These are phyloP conservation scores for Ormia ochracea DNA, from an alignment of 2,888 invertebrate genomes.

Conservation along the genomic window DNA sequence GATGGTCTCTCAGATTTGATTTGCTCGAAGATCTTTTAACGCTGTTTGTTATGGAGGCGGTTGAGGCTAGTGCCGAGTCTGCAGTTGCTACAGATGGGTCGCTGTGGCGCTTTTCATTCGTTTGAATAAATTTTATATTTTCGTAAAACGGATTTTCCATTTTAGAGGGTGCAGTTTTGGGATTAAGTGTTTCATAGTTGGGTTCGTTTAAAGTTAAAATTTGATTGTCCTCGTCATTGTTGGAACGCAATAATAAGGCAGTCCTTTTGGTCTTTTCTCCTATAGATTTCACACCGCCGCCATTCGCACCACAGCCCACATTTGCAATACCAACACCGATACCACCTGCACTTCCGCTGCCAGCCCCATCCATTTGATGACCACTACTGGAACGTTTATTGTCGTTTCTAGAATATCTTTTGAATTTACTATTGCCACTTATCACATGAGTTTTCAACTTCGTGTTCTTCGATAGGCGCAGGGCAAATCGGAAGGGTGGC, in stretches of 20 bases:
- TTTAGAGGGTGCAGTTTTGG: conserved; percentile 65
- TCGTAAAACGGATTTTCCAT: conserved; percentile 68
- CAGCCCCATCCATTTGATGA: conserved; percentile 58
- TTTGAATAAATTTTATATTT: conserved; percentile 64
- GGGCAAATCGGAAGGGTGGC: conserved; percentile 91
- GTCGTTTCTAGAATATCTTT: conserved; percentile 66
- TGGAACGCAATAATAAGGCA: conserved; percentile 71
- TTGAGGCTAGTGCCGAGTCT: neutral
- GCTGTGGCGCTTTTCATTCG: conserved; percentile 55
- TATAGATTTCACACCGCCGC: conserved; percentile 49
- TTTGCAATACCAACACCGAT: conserved; percentile 47
- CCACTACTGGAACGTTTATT: conserved; percentile 60
- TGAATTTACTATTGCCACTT: conserved; percentile 70
- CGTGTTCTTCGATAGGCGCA: conserved; percentile 80
- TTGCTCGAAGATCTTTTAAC: conserved; percentile 73
- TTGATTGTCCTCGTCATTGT: conserved; percentile 73
- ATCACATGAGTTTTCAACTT: conserved; percentile 76
- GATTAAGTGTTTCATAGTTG: conserved; percentile 76
- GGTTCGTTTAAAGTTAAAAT: conserved; percentile 74
- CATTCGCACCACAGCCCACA: conserved; percentile 54
- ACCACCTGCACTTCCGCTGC: conserved; percentile 54
- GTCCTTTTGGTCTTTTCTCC: conserved; percentile 71
- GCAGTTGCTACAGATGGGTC: conserved; percentile 53
- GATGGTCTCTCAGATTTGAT: conserved; percentile 64
- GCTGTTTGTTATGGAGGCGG: conserved; percentile 54